These are phyloP conservation scores for Heliconius ethilla DNA, from an alignment of 2,888 invertebrate species.

Conservation along the genomic window DNA sequence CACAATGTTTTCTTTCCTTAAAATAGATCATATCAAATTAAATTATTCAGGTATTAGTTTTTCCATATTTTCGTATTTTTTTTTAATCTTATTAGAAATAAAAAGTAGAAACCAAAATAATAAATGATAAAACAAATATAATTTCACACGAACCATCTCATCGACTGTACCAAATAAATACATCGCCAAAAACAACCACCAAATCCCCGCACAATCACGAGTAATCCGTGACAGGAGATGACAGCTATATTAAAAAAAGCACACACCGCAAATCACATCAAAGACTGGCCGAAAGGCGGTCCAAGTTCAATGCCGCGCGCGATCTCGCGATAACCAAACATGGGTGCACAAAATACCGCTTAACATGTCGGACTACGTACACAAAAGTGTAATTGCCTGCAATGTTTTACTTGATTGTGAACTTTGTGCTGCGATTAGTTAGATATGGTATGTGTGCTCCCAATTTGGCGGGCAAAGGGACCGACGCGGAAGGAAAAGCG, in stretches of 20 bases:
- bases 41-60: too few species aligned
- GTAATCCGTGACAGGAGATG: conserved; percentile 38
- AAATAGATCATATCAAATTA: too few species aligned
- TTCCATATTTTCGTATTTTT: too few species aligned
- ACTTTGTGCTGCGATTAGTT: conserved; percentile 23
- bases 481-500: conserved; percentile 41
- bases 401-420: conserved; percentile 22
- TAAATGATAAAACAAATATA: not conserved
- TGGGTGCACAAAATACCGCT: conserved; percentile 50
- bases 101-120: too few species aligned
- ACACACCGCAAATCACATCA: conserved; percentile 46
- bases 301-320: conserved; percentile 69
- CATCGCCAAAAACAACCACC: not conserved
- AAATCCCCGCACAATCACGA: conserved; percentile 24
- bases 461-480: conserved; percentile 37
- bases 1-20: too few species aligned
- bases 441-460: not conserved
- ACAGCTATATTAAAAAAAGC: conserved; percentile 35
- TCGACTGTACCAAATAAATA: conserved; percentile 7
- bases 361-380: conserved; percentile 41
- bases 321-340: conserved; percentile 62
- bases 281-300: conserved; percentile 50
- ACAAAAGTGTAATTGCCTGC: conserved; percentile 8
- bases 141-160: not conserved
- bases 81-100: too few species aligned